Evolutionary conservation across 1,140 invertebrate species (phyloP).

Genomic region (Antheraea pernyi): DNA sequence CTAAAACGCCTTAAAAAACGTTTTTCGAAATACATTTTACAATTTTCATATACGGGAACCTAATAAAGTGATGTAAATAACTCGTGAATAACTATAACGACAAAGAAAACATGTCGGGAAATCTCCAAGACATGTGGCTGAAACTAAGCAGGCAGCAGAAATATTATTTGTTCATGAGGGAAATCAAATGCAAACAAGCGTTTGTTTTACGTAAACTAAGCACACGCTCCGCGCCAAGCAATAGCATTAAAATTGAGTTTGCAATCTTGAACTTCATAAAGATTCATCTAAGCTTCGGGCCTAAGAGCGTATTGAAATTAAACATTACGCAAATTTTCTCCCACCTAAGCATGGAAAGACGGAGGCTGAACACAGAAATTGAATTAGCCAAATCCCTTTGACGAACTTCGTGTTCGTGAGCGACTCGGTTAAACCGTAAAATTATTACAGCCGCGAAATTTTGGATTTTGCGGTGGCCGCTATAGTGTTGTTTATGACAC

Average conservation of each 20-base stretch:
- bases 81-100: too few relatives aligned
- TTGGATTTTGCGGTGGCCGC: constrained; percentile 27
- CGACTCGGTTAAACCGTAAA: constrained; percentile 41
- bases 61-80: too few relatives aligned
- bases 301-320: constrained; percentile 42
- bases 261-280: constrained; percentile 31
- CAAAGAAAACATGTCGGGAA: background rate
- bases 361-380: constrained; percentile 46
- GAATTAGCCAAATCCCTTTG: constrained; percentile 53
- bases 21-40: too few relatives aligned
- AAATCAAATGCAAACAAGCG: constrained; percentile 9
- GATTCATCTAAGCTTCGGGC: constrained; percentile 33
- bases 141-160: background rate
- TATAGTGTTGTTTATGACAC: constrained; percentile 30
- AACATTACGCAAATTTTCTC: constrained; percentile 49
- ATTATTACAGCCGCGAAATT: constrained; percentile 37
- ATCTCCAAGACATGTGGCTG: background rate
- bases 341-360: constrained; percentile 32
- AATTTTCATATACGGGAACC: too few relatives aligned
- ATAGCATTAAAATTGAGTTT: constrained; percentile 31
- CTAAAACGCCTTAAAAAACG: too few relatives aligned
- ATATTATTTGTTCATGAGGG: constrained; percentile 2
- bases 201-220: background rate
- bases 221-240: constrained; percentile 13
- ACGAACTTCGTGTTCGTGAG: constrained; percentile 44